A percentile compares a stretch with the other conserved stretches of the same genome.
Conservation (phyloP, 2,797 vertebrate species). For the Stomatorhinus walkeri region DNA sequence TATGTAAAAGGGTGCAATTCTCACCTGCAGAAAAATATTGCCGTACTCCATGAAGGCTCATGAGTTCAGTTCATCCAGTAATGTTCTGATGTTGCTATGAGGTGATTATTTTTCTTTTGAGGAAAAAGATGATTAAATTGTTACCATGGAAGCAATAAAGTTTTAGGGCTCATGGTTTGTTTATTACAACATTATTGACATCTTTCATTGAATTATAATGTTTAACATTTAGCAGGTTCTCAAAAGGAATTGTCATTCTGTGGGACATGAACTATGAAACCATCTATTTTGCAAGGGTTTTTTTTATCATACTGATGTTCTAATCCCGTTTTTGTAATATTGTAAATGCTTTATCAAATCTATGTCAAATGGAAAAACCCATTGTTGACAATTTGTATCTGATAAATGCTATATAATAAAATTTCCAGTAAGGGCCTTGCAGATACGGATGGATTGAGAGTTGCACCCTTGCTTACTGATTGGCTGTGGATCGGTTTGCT, state of each 20-base stretch:
- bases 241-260: background rate
- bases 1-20: conserved; percentile 71
- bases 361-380: background rate
- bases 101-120: background rate
- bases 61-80: background rate
- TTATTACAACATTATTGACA: background rate
- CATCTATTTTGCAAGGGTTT: background rate
- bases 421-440: background rate
- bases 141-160: background rate
- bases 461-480: conserved; percentile 65
- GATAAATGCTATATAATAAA: background rate
- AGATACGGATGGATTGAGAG: conserved; percentile 48
- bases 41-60: background rate
- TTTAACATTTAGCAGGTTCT: conserved; percentile 4
- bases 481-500: conserved; percentile 55
- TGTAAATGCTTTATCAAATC: background rate
- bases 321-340: background rate
- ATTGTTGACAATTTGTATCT: background rate
- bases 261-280: background rate
- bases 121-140: background rate
- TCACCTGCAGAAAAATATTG: conserved; percentile 39
- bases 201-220: background rate
- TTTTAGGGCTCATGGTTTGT: background rate
- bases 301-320: background rate
- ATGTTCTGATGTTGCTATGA: background rate